Evolutionary conservation across 1,140 invertebrate species (phyloP).

Genomic region (Aphis craccivora): DNA sequence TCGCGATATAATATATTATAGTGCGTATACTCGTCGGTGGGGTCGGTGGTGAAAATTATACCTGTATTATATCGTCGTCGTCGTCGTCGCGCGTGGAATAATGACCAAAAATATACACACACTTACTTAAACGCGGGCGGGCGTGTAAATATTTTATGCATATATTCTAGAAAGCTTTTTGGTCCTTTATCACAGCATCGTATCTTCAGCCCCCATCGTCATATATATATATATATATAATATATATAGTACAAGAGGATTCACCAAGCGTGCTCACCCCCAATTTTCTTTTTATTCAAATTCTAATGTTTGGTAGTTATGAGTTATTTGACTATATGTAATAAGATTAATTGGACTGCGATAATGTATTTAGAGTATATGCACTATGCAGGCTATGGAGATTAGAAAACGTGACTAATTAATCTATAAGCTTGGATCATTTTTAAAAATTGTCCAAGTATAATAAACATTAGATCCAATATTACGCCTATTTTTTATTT

Average conservation of each 20-base stretch:
- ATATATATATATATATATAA: background rate
- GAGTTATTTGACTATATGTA: too few species aligned
- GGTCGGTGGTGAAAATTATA: constrained; percentile 29
- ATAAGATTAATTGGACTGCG: too few species aligned
- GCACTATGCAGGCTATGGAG: too few species aligned
- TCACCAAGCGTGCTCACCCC: background rate
- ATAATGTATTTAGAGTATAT: too few species aligned
- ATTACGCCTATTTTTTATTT: background rate
- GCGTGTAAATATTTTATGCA: constrained; percentile 6
- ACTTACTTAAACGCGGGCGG: background rate
- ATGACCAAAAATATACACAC: background rate
- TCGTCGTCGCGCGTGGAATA: constrained; percentile 33
- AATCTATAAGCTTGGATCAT: too few species aligned
- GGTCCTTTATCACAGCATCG: background rate
- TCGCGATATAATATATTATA: background rate
- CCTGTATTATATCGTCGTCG: background rate
- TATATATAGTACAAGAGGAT: background rate
- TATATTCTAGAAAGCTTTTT: constrained; percentile 8
- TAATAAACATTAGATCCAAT: too few species aligned
- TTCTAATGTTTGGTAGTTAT: background rate
- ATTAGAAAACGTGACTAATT: too few species aligned
- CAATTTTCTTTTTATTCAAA: background rate
- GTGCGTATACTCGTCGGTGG: background rate
- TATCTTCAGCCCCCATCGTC: background rate
- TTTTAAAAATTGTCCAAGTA: too few species aligned